Conservation (phyloP, 2,113 vertebrate genomes). For the Oryzias curvinotus region DNA sequence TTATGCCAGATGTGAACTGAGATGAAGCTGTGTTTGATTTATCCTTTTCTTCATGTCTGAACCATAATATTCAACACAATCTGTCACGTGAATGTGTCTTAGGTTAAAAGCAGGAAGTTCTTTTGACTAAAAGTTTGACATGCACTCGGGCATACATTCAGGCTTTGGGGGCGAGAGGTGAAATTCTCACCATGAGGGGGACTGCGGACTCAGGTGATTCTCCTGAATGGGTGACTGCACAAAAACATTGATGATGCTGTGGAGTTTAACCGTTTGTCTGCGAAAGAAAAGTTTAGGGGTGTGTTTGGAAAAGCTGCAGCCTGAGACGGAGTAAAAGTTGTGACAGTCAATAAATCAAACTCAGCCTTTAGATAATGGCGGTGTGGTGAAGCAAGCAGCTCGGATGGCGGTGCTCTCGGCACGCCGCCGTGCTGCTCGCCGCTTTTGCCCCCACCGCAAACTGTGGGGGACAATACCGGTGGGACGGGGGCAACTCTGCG, state of each 20-base stretch:
- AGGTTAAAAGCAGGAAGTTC: too few relatives aligned
- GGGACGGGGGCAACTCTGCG: background rate
- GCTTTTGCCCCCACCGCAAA: background rate
- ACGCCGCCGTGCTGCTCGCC: background rate
- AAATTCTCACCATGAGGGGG: background rate
- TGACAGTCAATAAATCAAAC: slow-evolving; percentile 12
- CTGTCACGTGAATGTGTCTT: too few relatives aligned
- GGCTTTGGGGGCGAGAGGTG: background rate
- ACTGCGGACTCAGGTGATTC: background rate
- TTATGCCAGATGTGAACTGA: too few relatives aligned
- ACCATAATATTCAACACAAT: too few relatives aligned
- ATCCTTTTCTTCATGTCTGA: too few relatives aligned
- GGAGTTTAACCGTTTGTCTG: background rate
- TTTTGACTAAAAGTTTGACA: too few relatives aligned
- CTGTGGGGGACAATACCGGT: slow-evolving; percentile 6
- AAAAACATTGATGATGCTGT: background rate
- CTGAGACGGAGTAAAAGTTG: background rate
- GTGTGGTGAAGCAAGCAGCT: slow-evolving; percentile 11
- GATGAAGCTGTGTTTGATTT: too few relatives aligned
- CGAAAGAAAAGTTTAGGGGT: background rate
- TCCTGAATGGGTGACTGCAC: background rate
- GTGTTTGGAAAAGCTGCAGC: background rate
- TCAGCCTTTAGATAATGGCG: slow-evolving; percentile 16
- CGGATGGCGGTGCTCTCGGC: background rate
- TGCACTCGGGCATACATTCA: too few relatives aligned